phyloP scores from a whole-genome alignment of 1,140 invertebrate species.

The Zeugodacus cucurbitae region DNA sequence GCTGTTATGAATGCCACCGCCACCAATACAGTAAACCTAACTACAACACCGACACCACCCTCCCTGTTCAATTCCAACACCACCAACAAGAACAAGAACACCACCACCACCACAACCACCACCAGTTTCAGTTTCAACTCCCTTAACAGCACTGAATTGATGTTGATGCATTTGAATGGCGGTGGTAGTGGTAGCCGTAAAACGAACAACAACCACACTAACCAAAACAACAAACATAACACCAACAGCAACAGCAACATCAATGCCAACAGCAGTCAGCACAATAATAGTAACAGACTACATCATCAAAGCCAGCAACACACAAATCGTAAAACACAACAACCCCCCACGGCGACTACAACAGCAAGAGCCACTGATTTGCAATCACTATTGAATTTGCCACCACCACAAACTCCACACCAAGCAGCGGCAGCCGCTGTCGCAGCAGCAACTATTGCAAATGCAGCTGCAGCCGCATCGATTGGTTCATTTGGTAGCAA shows the following conservation, averaged over 20 bases:
- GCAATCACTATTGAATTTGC: background rate
- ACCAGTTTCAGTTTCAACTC: constrained; percentile 41
- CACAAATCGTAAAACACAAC: constrained; percentile 31
- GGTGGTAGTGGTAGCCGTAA: constrained; percentile 40
- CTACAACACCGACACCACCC: constrained; percentile 11
- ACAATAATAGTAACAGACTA: constrained; percentile 44
- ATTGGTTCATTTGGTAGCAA: constrained; percentile 39
- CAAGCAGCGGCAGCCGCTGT: constrained; percentile 47
- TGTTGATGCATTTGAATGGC: constrained; percentile 39
- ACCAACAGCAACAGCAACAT: constrained; percentile 49
- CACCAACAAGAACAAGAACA: constrained; percentile 39
- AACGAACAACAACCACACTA: constrained; percentile 42
- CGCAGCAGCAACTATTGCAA: constrained; percentile 41
- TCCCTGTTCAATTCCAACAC: constrained; percentile 25
- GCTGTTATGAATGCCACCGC: constrained; percentile 64
- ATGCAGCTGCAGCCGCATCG: constrained; percentile 45
- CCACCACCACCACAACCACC: constrained; percentile 33
- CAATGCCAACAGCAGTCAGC: constrained; percentile 35
- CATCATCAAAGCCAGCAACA: constrained; percentile 45
- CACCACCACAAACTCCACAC: constrained; percentile 48
- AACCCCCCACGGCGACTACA: constrained; percentile 46
- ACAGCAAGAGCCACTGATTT: constrained; percentile 39
- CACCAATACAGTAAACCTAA: constrained; percentile 37
- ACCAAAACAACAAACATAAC: constrained; percentile 41
- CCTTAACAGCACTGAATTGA: constrained; percentile 43